These are phyloP conservation scores for Tanaodytes sp. DNA, from an alignment of 2,888 invertebrate species.

Conservation along the genomic window DNA sequence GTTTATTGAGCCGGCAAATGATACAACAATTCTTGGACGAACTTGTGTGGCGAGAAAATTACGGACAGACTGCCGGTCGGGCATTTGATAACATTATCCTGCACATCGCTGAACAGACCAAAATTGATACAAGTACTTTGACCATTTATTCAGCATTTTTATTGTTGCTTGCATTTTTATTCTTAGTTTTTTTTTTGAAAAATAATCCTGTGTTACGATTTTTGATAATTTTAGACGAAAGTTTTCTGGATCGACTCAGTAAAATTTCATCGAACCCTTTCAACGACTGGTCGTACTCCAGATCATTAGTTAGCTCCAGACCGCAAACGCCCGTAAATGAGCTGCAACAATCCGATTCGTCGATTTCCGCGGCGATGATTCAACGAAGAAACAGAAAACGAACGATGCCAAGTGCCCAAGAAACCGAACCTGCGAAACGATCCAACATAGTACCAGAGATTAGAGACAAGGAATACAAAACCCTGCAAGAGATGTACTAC, in stretches of 20 bases:
- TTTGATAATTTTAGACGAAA: slow-evolving; percentile 62
- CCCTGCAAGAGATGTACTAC: slow-evolving; percentile 68
- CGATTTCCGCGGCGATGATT: slow-evolving; percentile 55
- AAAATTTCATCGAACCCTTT: slow-evolving; percentile 79
- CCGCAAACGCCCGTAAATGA: slow-evolving; percentile 28
- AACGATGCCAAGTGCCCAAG: slow-evolving; percentile 72
- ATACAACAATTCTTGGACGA: slow-evolving; percentile 94
- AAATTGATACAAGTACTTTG: slow-evolving; percentile 77
- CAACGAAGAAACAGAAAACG: slow-evolving; percentile 63
- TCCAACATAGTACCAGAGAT: slow-evolving; percentile 51
- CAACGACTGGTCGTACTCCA: slow-evolving; percentile 76
- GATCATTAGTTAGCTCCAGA: slow-evolving; percentile 42
- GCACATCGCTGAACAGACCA: slow-evolving; percentile 87
- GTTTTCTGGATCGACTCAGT: slow-evolving; percentile 71
- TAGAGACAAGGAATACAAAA: slow-evolving; percentile 58
- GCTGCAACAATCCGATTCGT: slow-evolving; percentile 58
- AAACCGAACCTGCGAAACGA: slow-evolving; percentile 63
- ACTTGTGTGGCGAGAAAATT: slow-evolving; percentile 90
- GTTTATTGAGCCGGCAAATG: slow-evolving; percentile 85
- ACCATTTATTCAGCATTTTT: no score
- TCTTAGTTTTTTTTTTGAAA: not conserved
- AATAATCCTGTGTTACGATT: not conserved
- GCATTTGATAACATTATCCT: slow-evolving; percentile 87
- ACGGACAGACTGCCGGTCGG: slow-evolving; percentile 82
- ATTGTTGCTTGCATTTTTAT: no score